A percentile compares a stretch with the other conserved stretches of the same genome.
phyloP scores from a whole-genome alignment of 2,113 vertebrate genomes.

The Eonycteris spelaea region DNA sequence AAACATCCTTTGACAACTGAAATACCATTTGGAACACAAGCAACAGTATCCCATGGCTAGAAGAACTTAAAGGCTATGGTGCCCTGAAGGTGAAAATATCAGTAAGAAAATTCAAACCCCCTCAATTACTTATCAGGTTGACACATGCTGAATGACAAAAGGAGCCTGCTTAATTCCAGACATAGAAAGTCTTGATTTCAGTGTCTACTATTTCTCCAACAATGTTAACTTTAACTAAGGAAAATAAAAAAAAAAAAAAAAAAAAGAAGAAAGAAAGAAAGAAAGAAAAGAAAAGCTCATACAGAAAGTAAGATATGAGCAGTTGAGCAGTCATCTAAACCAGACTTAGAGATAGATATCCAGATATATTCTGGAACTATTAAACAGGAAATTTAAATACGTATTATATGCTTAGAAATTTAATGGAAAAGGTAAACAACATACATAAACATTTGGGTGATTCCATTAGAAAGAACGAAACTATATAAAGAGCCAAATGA shows the following conservation, averaged over 20 bases:
- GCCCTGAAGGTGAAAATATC: neutral
- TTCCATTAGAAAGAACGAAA: neutral
- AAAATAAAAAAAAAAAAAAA: too few relatives aligned
- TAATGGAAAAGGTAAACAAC: neutral
- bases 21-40: neutral
- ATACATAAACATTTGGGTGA: neutral
- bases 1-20: neutral
- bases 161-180: neutral
- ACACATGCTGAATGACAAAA: neutral
- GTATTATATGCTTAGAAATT: neutral
- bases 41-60: too few relatives aligned
- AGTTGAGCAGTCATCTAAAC: neutral
- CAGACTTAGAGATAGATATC: neutral
- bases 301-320: neutral
- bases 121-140: neutral
- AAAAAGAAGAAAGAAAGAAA: too few relatives aligned
- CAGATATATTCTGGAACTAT: neutral
- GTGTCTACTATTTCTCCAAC: neutral
- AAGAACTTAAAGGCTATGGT: neutral
- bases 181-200: neutral
- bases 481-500: neutral
- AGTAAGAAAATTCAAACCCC: neutral
- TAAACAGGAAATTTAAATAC: neutral
- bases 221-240: neutral
- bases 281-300: neutral